These are phyloP conservation scores for Muscicapa comitata DNA, from an alignment of 2,797 vertebrate species.

Conservation along the genomic window DNA sequence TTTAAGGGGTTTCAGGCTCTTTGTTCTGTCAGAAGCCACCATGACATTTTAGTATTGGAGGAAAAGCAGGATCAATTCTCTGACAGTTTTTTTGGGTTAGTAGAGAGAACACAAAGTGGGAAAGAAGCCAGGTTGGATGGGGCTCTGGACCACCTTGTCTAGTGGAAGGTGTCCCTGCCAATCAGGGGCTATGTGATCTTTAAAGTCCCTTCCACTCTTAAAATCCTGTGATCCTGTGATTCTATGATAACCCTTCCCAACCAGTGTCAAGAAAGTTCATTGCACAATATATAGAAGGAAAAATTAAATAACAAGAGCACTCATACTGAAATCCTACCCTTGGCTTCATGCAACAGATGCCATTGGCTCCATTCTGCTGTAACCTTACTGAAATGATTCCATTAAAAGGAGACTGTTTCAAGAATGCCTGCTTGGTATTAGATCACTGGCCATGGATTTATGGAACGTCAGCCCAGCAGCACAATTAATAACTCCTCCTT, in stretches of 20 bases:
- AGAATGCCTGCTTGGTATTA: background rate
- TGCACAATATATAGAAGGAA: background rate
- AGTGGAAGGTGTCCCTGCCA: background rate
- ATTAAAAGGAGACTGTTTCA: background rate
- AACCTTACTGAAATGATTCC: background rate
- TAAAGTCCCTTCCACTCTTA: background rate
- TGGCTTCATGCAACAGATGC: background rate
- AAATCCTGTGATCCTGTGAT: background rate
- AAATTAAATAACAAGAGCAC: background rate
- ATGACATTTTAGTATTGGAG: background rate
- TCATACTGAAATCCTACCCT: background rate
- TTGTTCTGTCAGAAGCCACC: background rate
- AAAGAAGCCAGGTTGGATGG: background rate
- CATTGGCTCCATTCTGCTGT: background rate
- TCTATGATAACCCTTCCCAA: background rate
- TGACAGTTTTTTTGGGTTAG: background rate
- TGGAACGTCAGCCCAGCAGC: background rate
- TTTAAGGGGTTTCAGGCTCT: background rate
- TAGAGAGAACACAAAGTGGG: background rate
- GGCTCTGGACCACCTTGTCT: background rate
- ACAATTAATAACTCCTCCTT: background rate
- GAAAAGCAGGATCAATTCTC: background rate
- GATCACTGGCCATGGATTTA: background rate
- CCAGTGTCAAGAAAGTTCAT: background rate
- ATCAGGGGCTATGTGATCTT: background rate